Base-by-base conservation (phyloP, 92 coral and sea anemone genomes). In the Ricordea florida region DNA sequence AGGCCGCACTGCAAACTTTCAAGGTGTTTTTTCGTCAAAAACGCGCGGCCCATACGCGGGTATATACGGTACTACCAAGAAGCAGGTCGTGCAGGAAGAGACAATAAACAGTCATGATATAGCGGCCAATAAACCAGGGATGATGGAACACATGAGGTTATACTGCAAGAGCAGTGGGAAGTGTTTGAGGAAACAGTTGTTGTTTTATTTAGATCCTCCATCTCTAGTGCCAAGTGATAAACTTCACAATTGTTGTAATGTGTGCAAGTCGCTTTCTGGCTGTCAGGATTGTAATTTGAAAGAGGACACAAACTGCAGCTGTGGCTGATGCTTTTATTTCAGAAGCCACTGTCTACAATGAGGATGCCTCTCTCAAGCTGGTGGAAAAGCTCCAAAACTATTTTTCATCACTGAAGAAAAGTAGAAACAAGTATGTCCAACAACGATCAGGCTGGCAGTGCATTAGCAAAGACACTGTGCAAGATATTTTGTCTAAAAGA, bases 61-160 rank as follows among this genome's bases (percentile, higher is more conserved):
- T n/a, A n/a, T n/a, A n/a, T n/a, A n/a, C n/a, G n/a, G n/a, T n/a
- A n/a, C n/a, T n/a, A n/a, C n/a, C n/a, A n/a, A n/a, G n/a, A n/a
- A n/a, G n/a, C n/a, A n/a, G n/a, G n/a, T n/a, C n/a, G n/a, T n/a
- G n/a, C n/a, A n/a, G n/a, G n/a, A n/a, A n/a, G n/a, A n/a, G n/a
- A n/a, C n/a, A n/a, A n/a, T n/a, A n/a, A n/a, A n/a, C n/a, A n/a
- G n/a, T n/a, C n/a, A 13, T 4, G 69, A 40, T 16, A 40, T 25
- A 38, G 69, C 69, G 1, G 5, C 69, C 18, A 61, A 61, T 22
- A 38, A 22, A 18, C 79, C 86, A 6, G 83, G 85, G 1, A 78
- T 85, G 85, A 79, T 78, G 22, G 47, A 47, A 6, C 62, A 66
- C 21, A 80, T 74, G 84, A 62, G 87, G 28, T 30, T 2, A 5